Evolutionary conservation across 2,888 invertebrate genomes (phyloP).

Genomic region (Drosophila testacea): DNA sequence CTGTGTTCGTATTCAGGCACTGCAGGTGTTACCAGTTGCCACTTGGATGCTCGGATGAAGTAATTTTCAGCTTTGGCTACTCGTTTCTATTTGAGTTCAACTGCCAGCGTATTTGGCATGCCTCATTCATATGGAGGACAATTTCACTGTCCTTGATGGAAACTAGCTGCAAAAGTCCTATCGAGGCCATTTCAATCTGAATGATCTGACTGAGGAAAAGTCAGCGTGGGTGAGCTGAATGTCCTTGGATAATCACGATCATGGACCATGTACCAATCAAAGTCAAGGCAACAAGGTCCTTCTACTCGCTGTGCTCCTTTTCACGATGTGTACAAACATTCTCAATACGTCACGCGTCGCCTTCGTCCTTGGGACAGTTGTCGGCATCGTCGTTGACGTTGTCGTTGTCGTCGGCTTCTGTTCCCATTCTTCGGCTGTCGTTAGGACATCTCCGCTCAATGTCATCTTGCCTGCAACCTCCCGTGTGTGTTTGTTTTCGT

Average conservation of each 20-base stretch:
- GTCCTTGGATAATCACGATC: conserved; percentile 63
- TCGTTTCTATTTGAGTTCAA: conserved; percentile 10
- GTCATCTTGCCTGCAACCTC: conserved; percentile 58
- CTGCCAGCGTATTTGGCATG: conserved; percentile 57
- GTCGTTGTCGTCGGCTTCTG: conserved; percentile 58
- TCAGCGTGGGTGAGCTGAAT: conserved; percentile 50
- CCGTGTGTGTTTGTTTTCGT: conserved; percentile 36
- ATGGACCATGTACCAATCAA: conserved; percentile 51
- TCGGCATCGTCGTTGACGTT: conserved; percentile 22
- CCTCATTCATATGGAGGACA: conserved; percentile 54
- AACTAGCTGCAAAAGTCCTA: conserved; percentile 35
- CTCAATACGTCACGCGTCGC: conserved; percentile 70
- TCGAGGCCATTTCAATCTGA: conserved; percentile 49
- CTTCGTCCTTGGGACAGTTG: conserved; percentile 62
- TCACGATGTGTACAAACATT: conserved; percentile 75
- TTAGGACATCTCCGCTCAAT: conserved; percentile 62
- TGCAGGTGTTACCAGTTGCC: conserved; percentile 50
- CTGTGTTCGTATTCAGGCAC: conserved; percentile 29
- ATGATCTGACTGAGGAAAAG: conserved; percentile 40
- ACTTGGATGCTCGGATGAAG: conserved; percentile 52
- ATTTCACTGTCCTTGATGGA: conserved; percentile 74
- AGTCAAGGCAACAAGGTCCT: conserved; percentile 59
- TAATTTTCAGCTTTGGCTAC: conserved; percentile 56
- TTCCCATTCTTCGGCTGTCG: conserved; percentile 60
- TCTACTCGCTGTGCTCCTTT: conserved; percentile 63